These are phyloP conservation scores for Saguinus imperator DNA, from an alignment of 2,113 vertebrate species.

Conservation along the genomic window DNA sequence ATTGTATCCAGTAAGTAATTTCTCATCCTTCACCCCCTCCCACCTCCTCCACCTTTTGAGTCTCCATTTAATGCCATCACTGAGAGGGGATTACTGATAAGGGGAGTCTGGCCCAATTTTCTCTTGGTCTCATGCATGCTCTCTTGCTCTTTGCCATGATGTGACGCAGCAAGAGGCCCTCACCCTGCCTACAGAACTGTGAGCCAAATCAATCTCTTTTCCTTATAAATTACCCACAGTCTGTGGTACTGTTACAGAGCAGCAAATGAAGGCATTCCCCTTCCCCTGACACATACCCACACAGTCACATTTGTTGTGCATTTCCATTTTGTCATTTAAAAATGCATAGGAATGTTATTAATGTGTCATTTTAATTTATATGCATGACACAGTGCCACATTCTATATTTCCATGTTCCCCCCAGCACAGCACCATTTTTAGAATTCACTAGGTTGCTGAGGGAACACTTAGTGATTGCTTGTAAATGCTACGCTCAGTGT, in stretches of 20 bases:
- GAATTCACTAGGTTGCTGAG: not conserved
- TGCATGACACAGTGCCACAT: not conserved
- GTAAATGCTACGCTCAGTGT: not conserved
- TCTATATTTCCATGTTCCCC: not conserved
- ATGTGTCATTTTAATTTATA: not conserved
- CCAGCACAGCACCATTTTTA: conserved; percentile 7
- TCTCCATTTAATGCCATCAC: not conserved
- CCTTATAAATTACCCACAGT: not conserved
- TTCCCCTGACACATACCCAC: not conserved
- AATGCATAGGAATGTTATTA: not conserved
- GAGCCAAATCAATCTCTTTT: not conserved
- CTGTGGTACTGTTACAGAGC: not conserved
- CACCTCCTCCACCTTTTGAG: too few species aligned
- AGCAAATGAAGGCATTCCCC: not conserved
- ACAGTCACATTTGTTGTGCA: not conserved
- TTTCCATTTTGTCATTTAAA: not conserved
- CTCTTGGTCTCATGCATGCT: not conserved
- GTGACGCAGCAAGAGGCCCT: not conserved
- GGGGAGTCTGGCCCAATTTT: not conserved
- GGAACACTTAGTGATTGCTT: conserved; percentile 3
- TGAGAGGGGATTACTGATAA: not conserved
- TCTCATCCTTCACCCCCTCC: too few species aligned
- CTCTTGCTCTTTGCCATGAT: not conserved
- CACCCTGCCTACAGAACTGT: not conserved
- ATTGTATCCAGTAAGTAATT: too few species aligned